Evolutionary conservation across 2,113 vertebrate genomes (phyloP).

Genomic region (Xenopus borealis): DNA sequence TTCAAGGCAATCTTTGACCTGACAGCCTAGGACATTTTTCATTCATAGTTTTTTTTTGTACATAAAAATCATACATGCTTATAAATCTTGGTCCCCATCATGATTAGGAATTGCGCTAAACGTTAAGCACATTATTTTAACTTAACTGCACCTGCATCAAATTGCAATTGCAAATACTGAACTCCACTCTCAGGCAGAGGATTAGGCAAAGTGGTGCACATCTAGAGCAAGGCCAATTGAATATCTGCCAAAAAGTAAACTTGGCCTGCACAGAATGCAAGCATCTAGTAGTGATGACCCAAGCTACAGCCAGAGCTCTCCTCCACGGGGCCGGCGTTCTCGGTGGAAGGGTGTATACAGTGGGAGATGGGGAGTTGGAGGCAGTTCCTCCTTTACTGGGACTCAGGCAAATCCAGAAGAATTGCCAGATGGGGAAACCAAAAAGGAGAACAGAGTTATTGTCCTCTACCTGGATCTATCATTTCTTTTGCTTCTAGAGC

Average conservation of each 20-base stretch:
- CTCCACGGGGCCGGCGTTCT: conserved; percentile 14
- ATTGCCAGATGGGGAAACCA: not conserved
- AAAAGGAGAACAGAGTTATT: conserved; percentile 31
- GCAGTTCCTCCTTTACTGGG: conserved; percentile 39
- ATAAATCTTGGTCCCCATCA: too few species aligned
- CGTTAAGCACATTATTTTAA: too few species aligned
- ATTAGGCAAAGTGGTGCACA: not conserved
- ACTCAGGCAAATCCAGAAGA: conserved; percentile 34
- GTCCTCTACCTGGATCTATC: conserved; percentile 25
- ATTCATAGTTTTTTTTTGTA: too few species aligned
- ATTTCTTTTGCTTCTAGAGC: conserved; percentile 42
- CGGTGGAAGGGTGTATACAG: conserved; percentile 39
- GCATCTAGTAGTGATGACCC: conserved; percentile 38
- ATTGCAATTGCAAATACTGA: too few species aligned
- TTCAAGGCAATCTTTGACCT: too few species aligned
- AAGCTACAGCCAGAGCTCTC: conserved; percentile 38
- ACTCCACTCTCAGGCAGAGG: not conserved
- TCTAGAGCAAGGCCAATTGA: not conserved
- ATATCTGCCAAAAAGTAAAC: not conserved
- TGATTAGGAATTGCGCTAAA: too few species aligned
- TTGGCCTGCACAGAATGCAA: conserved; percentile 10
- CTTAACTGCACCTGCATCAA: too few species aligned
- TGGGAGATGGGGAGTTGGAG: conserved; percentile 31
- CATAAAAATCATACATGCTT: too few species aligned
- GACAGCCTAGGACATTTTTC: too few species aligned